Percentiles rank a stretch among this genome's conserved stretches.
Conservation (phyloP, 2,888 invertebrate species). For the Thera obeliscata region DNA sequence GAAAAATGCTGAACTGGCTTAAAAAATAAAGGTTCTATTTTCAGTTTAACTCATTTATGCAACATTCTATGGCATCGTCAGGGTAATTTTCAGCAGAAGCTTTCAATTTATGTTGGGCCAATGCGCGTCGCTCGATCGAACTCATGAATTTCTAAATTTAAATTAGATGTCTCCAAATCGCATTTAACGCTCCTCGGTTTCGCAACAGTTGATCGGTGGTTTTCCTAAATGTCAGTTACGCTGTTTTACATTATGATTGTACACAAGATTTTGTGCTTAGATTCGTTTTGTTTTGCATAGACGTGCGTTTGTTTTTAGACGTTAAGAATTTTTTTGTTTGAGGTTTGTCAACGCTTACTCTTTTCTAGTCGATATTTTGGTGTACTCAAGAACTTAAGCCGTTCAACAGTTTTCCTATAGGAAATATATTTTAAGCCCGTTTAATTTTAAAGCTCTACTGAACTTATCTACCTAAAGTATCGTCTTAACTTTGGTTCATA, state of each 20-base stretch:
- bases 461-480: slow-evolving; percentile 19
- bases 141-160: slow-evolving; percentile 66
- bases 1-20: background rate
- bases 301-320: background rate
- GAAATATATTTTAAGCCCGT: background rate
- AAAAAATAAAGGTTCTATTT: background rate
- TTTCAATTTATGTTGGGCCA: slow-evolving; percentile 35
- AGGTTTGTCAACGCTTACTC: background rate
- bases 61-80: slow-evolving; percentile 27
- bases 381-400: background rate
- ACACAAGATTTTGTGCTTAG: background rate
- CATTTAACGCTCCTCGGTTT: slow-evolving; percentile 61
- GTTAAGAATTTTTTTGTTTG: background rate
- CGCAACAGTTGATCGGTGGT: slow-evolving; percentile 55
- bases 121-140: slow-evolving; percentile 58
- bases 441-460: slow-evolving; percentile 8
- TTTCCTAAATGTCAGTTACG: slow-evolving; percentile 17
- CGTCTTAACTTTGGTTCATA: slow-evolving; percentile 1
- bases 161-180: slow-evolving; percentile 68
- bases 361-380: background rate
- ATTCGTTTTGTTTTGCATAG: background rate
- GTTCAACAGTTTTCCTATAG: background rate
- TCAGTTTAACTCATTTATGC: background rate
- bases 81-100: slow-evolving; percentile 41
- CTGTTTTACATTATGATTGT: slow-evolving; percentile 1